Evolutionary conservation across 2,113 vertebrate species (phyloP), one percentile per base, ranked within the genome.

Genomic region (Onychostoma macrolepis): DNA sequence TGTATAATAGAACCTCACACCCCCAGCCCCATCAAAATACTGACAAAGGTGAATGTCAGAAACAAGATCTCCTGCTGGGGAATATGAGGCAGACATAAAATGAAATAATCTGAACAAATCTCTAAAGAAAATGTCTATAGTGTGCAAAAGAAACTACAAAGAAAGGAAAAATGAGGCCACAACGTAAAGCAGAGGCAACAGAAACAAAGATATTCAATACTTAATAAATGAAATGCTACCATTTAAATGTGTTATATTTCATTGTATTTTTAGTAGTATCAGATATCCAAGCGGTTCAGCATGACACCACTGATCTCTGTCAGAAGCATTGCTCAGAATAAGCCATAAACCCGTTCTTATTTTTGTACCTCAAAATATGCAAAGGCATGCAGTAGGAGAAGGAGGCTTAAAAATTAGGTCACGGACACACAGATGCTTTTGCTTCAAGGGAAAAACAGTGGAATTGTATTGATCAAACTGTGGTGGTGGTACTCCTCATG

Each of bases 361-460:
- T 56, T 76, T n/a, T 36, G 28, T 38, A 10, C 12, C 71, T 65
- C 71, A 65, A 50, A 11, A 74, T 84, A 74, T 84, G 83, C 83
- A 41, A 82, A 88, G 56, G 4, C 61, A 77, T 45, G 26, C n/a
- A 77, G 53, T 19, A 53, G 71, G 15, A 45, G 56, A 83, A 12
- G 10, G 58, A 21, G 61, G 71, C 30, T 82, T 71, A 19, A 53
- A 85, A 90, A 89, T 84, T 89, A 84, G 88, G 90, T 82, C 86
- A 85, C 15, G 33, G 84, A 79, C 76, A 84, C 43, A 61, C 61
- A 24, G 53, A 80, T 26, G 33, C 43, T 17, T 53, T 58, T 21
- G 26, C 69, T 88, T 50, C 2, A 24, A 19, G 17, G 77, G n/a
- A 17, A 30, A n/a, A 43, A 56, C 28, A 72, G 41, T 15, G 61